Conservation (phyloP, 2,797 vertebrate genomes). For the Anniella stebbinsi region DNA sequence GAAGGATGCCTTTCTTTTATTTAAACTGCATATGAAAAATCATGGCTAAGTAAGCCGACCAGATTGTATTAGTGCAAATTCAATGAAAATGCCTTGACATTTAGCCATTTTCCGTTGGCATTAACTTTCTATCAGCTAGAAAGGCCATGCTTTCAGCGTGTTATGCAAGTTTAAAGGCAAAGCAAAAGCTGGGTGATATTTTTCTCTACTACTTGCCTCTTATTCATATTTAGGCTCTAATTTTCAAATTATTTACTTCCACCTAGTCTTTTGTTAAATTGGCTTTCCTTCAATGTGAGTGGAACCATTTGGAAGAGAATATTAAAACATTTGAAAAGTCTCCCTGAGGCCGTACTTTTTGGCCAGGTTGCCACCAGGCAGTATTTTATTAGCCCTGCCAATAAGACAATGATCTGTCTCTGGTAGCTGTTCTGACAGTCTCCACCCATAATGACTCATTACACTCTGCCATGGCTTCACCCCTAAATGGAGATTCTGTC, state of each 20-base stretch:
- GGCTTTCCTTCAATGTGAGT: background rate
- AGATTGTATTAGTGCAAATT: slow-evolving; percentile 25
- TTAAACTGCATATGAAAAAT: slow-evolving; percentile 29
- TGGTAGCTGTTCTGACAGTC: background rate
- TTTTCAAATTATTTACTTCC: background rate
- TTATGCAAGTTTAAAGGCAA: slow-evolving; percentile 22
- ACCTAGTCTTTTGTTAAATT: background rate
- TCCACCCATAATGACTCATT: background rate
- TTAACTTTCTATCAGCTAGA: slow-evolving; percentile 31
- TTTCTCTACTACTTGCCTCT: slow-evolving; percentile 3
- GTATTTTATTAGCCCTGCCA: background rate
- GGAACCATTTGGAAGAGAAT: background rate
- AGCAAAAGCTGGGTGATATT: background rate
- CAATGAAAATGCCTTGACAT: slow-evolving; percentile 47
- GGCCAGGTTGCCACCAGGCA: background rate
- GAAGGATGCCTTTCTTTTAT: background rate
- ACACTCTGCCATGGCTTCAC: background rate
- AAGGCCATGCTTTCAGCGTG: background rate
- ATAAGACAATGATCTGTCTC: background rate
- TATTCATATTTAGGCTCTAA: slow-evolving; percentile 10
- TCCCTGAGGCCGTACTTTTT: background rate
- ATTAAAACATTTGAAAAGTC: slow-evolving; percentile 13
- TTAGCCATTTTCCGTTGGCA: slow-evolving; percentile 52
- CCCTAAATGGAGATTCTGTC: background rate
- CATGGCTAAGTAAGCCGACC: slow-evolving; percentile 28